Percentiles rank a stretch among this genome's conserved stretches.
These are phyloP conservation scores for Rhingia rostrata DNA, from an alignment of 2,888 invertebrate species.

Conservation along the genomic window DNA sequence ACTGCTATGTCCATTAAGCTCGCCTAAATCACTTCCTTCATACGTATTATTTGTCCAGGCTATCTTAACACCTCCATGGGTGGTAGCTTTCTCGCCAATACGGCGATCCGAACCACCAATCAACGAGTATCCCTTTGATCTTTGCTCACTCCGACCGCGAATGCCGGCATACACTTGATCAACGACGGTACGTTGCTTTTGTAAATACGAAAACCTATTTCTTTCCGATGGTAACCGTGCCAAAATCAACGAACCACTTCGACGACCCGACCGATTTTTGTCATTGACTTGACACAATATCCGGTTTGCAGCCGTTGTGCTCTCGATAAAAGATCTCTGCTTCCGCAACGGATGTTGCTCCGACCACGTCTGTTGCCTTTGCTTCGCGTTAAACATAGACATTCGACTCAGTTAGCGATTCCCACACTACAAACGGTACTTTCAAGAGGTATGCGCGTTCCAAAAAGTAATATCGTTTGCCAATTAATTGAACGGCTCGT, in stretches of 20 bases:
- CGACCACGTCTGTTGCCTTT: slow-evolving; percentile 70
- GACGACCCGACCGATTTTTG: slow-evolving; percentile 36
- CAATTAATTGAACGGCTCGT: slow-evolving; percentile 61
- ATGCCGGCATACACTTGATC: slow-evolving; percentile 62
- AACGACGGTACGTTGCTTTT: slow-evolving; percentile 59
- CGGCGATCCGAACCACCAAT: not conserved
- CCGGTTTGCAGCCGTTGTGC: slow-evolving; percentile 34
- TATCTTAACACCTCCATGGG: slow-evolving; percentile 31
- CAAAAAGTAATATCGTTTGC: slow-evolving; percentile 54
- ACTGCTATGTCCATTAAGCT: slow-evolving; percentile 4
- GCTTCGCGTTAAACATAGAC: slow-evolving; percentile 39
- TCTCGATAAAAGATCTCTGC: slow-evolving; percentile 60
- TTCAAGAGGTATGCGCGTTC: slow-evolving; percentile 27
- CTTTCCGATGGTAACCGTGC: slow-evolving; percentile 50
- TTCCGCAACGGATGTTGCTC: slow-evolving; percentile 68
- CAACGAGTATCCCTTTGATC: slow-evolving; percentile 45
- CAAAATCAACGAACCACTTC: slow-evolving; percentile 59
- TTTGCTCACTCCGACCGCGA: slow-evolving; percentile 61
- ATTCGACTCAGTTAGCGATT: slow-evolving; percentile 29
- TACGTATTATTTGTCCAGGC: slow-evolving; percentile 47
- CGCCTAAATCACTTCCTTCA: slow-evolving; percentile 30
- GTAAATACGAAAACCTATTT: slow-evolving; percentile 61
- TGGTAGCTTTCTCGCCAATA: slow-evolving; percentile 20
- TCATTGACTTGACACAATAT: slow-evolving; percentile 43
- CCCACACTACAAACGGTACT: slow-evolving; percentile 20